These are phyloP conservation scores for Drosophila cognata DNA, from an alignment of 2,888 invertebrate species.

Conservation along the genomic window DNA sequence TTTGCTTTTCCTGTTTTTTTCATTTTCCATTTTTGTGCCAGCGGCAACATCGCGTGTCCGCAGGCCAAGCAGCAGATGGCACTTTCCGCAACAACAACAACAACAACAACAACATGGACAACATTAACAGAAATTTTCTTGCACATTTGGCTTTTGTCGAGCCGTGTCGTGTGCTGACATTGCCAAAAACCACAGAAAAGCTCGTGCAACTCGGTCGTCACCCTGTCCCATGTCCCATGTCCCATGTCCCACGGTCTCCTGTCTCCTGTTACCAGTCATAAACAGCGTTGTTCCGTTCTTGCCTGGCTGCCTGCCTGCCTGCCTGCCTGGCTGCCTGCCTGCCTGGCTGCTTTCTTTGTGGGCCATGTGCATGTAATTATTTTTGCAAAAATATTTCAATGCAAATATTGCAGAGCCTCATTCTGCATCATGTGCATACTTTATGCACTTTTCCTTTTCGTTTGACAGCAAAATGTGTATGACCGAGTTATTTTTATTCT, in stretches of 20 bases:
- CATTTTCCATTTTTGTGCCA: conserved; percentile 20
- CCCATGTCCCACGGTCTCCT: conserved; percentile 56
- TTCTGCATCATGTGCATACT: conserved; percentile 49
- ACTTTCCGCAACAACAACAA: conserved; percentile 32
- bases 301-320: background rate
- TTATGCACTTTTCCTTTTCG: conserved; percentile 76
- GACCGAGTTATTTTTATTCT: conserved; percentile 62
- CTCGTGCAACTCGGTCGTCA: conserved; percentile 56
- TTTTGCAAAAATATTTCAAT: conserved; percentile 78
- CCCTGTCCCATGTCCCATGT: conserved; percentile 29
- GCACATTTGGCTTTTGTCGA: conserved; percentile 62
- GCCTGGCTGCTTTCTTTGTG: conserved; percentile 35
- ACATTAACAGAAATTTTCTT: conserved; percentile 49
- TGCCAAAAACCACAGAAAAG: conserved; percentile 71
- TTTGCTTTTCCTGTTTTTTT: conserved; percentile 14
- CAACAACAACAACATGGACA: background rate
- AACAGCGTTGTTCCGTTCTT: conserved; percentile 45
- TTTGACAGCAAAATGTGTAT: conserved; percentile 75
- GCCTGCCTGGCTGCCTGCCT: background rate
- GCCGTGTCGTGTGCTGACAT: conserved; percentile 71
- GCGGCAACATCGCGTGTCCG: conserved; percentile 62
- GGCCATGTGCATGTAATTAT: conserved; percentile 79
- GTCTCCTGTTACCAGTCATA: conserved; percentile 73
- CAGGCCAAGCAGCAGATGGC: conserved; percentile 55
- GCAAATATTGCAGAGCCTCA: conserved; percentile 77